Conservation (phyloP, 1,140 invertebrate genomes). For the Mylabris phalerata region DNA sequence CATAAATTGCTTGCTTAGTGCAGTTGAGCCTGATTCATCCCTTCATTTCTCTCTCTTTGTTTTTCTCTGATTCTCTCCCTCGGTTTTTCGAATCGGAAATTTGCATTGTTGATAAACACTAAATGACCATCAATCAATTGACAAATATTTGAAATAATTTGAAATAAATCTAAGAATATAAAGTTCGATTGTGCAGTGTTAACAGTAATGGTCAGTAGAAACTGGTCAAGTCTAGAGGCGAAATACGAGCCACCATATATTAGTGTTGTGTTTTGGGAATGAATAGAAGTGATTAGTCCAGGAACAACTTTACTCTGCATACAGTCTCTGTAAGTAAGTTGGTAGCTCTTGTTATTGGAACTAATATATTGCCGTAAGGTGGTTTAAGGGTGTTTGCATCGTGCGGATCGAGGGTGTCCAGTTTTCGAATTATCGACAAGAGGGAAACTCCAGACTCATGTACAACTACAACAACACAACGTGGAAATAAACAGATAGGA, state of each 20-base stretch:
- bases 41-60: too few relatives aligned
- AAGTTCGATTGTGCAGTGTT: background rate
- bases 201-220: constrained; percentile 7
- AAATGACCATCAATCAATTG: too few relatives aligned
- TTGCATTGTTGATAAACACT: too few relatives aligned
- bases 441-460: background rate
- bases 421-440: constrained; percentile 25
- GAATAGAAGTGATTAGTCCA: constrained; percentile 35
- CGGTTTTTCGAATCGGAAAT: too few relatives aligned
- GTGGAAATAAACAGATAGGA: background rate
- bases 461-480: constrained; percentile 7
- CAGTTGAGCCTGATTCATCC: too few relatives aligned
- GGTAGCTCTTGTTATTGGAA: constrained; percentile 34
- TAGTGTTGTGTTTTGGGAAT: constrained; percentile 3
- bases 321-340: constrained; percentile 25
- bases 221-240: constrained; percentile 23
- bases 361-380: constrained; percentile 31
- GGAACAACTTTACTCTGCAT: constrained; percentile 28
- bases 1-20: too few relatives aligned
- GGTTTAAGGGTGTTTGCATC: constrained; percentile 23
- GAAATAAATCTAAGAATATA: too few relatives aligned
- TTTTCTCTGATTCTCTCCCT: too few relatives aligned
- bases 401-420: constrained; percentile 22
- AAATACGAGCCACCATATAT: too few relatives aligned
- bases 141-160: too few relatives aligned